phyloP scores from a whole-genome alignment of 2,113 vertebrate genomes.

The Psephotus haematonotus region DNA sequence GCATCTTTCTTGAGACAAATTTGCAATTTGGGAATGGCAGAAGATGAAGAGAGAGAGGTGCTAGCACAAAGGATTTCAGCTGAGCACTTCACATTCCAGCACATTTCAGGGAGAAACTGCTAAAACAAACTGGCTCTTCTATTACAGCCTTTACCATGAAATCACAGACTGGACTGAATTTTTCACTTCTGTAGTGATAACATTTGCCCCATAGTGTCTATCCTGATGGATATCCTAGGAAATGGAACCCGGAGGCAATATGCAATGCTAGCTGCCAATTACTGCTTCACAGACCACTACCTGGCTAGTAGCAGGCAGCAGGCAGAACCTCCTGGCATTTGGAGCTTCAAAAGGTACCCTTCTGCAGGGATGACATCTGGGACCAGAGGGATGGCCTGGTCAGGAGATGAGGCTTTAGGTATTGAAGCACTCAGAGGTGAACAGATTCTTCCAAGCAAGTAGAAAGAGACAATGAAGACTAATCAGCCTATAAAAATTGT shows the following conservation, averaged over 20 bases:
- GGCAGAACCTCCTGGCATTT: slow-evolving; percentile 68
- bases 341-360: slow-evolving; percentile 66
- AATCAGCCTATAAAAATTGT: background rate
- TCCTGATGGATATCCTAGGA: slow-evolving; percentile 66
- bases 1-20: slow-evolving; percentile 60
- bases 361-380: background rate
- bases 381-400: background rate
- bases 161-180: slow-evolving; percentile 54
- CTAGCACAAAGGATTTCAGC: slow-evolving; percentile 66
- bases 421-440: background rate
- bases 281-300: slow-evolving; percentile 61
- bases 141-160: slow-evolving; percentile 69
- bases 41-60: slow-evolving; percentile 62
- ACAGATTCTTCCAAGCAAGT: background rate
- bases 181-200: slow-evolving; percentile 61
- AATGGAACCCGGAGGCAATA: slow-evolving; percentile 70
- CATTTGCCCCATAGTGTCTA: slow-evolving; percentile 63
- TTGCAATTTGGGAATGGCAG: slow-evolving; percentile 62
- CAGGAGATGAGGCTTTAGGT: background rate
- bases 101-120: slow-evolving; percentile 70
- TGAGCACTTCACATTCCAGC: slow-evolving; percentile 72
- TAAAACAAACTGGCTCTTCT: slow-evolving; percentile 72
- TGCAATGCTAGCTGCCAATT: slow-evolving; percentile 67
- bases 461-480: background rate
- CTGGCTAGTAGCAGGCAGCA: slow-evolving; percentile 18